These are phyloP conservation scores for Myrmophylax atrothorax DNA, from an alignment of 2,113 vertebrate species.

Conservation along the genomic window DNA sequence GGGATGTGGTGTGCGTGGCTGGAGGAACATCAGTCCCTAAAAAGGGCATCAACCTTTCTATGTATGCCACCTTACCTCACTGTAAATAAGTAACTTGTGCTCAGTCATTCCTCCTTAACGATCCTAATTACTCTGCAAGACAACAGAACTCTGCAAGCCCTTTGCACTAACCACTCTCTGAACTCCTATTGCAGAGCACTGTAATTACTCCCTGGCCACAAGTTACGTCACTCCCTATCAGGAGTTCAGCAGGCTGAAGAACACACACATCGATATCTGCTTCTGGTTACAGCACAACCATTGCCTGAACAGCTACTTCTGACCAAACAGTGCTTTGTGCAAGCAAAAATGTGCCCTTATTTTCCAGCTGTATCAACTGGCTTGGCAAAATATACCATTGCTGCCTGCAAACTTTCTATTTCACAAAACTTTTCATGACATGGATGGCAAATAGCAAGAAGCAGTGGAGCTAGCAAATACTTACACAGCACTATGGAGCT, in stretches of 20 bases:
- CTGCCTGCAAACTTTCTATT: neutral
- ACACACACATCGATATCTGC: constrained; percentile 19
- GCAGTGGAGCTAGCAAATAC: neutral
- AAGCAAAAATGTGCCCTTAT: neutral
- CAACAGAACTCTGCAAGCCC: neutral
- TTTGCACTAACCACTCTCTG: constrained; percentile 42
- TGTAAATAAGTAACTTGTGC: neutral
- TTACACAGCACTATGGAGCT: neutral
- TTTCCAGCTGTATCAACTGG: neutral
- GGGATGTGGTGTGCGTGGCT: neutral
- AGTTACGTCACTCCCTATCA: constrained; percentile 22
- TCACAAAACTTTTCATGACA: neutral
- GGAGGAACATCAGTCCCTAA: neutral
- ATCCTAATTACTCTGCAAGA: neutral
- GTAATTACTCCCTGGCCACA: constrained; percentile 44
- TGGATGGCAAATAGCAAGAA: neutral
- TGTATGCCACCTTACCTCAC: neutral
- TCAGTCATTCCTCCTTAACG: neutral
- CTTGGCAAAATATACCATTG: neutral
- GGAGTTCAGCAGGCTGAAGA: neutral
- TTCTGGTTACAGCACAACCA: neutral
- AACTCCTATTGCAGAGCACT: constrained; percentile 5
- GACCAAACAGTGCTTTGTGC: neutral
- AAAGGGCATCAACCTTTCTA: neutral
- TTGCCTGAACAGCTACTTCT: neutral